Evolutionary conservation across 2,797 vertebrate genomes (phyloP), one percentile per base, ranked within the genome.

Genomic region (Sebastes itinus): DNA sequence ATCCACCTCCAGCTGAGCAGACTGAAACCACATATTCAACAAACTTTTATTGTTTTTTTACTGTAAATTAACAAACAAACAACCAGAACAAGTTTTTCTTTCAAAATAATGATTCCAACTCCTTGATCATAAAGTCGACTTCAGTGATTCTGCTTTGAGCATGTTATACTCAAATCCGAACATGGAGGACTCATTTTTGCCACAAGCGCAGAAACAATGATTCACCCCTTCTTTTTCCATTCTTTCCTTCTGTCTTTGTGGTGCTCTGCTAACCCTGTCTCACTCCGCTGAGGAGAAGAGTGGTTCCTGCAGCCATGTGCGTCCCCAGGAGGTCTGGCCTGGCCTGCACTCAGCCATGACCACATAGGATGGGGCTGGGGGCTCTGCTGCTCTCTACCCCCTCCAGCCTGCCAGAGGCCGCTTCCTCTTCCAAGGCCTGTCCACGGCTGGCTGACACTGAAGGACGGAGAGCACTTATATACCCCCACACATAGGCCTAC

Each of bases 321-420:
- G 77, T 87, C 89, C 89, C 85, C 85, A 77, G 81, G 94, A 93
- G 93, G 89, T 88, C 90, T 55, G 86, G 85, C 87, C 89, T 85
- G 87, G 85, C 78, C 83, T 84, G 86, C 94, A 87, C 71, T 92
- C 88, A 93, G 84, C 91, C 92, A 84, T 94, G 92, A 95, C 90
- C 89, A 78, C 90, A 90, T 69, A 65, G 79, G 66, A 85, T 68
- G 75, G 77, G 81, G 78, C 77, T 82, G 60, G 83, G 87, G 81
- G 83, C 70, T 78, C 70, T 68, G n/a, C 73, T 89, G 73, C 77
- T 82, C 64, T 71, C 71, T 63, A 61, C 69, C 65, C 89, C 75
- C 77, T 60, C 79, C 30, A 71, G 77, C 65, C 76, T 75, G 74
- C 87, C 87, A 72, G 64, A 76, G 78, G 83, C 89, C 23, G 7